These are phyloP conservation scores for Aleadryas rufinucha DNA, from an alignment of 2,113 vertebrate species.

Conservation along the genomic window DNA sequence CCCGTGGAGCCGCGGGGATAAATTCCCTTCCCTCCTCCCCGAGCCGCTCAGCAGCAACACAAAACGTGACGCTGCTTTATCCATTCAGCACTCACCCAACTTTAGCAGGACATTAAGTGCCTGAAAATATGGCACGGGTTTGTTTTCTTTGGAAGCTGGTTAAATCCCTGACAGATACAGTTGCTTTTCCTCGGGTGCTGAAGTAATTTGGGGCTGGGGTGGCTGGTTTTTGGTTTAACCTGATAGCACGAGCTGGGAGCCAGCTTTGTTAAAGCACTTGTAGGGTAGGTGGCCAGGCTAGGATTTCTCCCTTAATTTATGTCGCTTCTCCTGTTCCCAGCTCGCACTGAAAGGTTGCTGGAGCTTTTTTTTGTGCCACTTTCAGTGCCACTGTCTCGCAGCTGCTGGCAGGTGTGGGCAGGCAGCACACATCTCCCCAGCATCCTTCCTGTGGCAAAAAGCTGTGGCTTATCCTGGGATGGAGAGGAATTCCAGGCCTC, in stretches of 20 bases:
- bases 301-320: not conserved
- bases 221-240: slow-evolving; percentile 1
- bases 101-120: slow-evolving; percentile 30
- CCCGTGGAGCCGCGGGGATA: not conserved
- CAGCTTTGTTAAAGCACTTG: slow-evolving; percentile 12
- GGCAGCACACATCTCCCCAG: not conserved
- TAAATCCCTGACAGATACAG: slow-evolving; percentile 16
- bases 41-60: not conserved
- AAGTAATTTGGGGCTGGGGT: slow-evolving; percentile 17
- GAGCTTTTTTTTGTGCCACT: not conserved
- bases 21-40: not conserved
- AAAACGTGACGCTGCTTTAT: slow-evolving; percentile 48
- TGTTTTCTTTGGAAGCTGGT: slow-evolving; percentile 29
- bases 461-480: not conserved
- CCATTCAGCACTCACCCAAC: slow-evolving; percentile 44
- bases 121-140: not conserved
- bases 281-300: not conserved
- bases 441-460: not conserved
- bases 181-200: slow-evolving; percentile 22
- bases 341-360: accelerated
- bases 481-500: not conserved
- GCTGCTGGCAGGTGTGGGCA: not conserved
- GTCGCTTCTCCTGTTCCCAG: not conserved
- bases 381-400: not conserved
- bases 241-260: not conserved